Conservation (phyloP, 1,140 invertebrate species). For the Tetragonula clypearis region DNA sequence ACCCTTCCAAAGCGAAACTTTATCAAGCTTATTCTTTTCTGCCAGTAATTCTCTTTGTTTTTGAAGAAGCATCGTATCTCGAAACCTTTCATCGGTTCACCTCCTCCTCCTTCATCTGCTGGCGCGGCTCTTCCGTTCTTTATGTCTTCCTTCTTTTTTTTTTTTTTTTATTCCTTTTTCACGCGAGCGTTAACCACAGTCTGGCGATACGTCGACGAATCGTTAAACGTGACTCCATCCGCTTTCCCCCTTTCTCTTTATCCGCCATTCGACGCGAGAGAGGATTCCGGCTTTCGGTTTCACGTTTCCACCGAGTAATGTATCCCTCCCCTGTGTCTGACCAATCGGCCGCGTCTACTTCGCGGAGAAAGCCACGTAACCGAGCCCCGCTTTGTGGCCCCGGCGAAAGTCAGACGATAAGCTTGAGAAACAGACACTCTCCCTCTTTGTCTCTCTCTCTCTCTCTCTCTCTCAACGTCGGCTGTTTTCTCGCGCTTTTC, state of each 20-base stretch:
- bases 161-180: not conserved
- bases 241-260: not conserved
- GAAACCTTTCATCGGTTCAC: not conserved
- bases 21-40: not conserved
- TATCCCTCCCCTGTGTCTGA: constrained; percentile 5
- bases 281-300: not conserved
- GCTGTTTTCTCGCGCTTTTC: not conserved
- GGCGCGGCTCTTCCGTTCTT: not conserved
- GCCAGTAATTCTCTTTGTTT: not conserved
- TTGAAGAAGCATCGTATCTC: not conserved
- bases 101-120: not conserved
- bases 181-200: not conserved
- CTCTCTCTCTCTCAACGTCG: no score
- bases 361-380: constrained; percentile 13
- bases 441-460: no score
- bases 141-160: not conserved
- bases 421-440: constrained; percentile 37
- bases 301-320: constrained; percentile 30
- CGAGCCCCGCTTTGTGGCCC: not conserved
- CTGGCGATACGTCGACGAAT: not conserved
- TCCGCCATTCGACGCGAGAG: not conserved
- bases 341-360: constrained; percentile 18
- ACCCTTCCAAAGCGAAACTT: not conserved
- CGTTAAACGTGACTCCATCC: constrained; percentile 37
- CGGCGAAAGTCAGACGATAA: constrained; percentile 32